A percentile compares a stretch with the other conserved stretches of the same genome.
phyloP scores from a whole-genome alignment of 2,797 vertebrate species.

The Pachyuromys duprasi region DNA sequence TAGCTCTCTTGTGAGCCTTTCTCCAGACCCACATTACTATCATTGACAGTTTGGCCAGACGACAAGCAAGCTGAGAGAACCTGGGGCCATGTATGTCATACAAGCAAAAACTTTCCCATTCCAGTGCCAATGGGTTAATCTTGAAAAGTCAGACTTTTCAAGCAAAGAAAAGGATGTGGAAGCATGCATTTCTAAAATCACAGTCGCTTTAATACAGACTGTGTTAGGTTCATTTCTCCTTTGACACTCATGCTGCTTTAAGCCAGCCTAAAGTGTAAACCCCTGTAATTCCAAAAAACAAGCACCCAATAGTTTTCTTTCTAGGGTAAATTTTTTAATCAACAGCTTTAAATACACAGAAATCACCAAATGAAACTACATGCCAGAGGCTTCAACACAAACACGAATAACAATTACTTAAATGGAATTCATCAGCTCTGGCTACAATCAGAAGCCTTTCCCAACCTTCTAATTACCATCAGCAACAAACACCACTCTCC shows the following conservation, averaged over 20 bases:
- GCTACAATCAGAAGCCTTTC: conserved; percentile 56
- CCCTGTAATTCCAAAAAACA: conserved; percentile 25
- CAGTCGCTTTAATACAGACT: background rate
- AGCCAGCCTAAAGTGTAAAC: background rate
- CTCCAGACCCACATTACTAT: background rate
- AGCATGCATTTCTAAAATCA: background rate
- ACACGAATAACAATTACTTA: conserved; percentile 48
- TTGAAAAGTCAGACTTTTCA: conserved; percentile 24
- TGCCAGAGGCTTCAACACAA: conserved; percentile 36
- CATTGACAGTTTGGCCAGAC: background rate
- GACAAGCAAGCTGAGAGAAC: background rate
- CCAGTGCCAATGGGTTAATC: background rate
- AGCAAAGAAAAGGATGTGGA: conserved; percentile 4
- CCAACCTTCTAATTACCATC: conserved; percentile 70
- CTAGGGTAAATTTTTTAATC: background rate
- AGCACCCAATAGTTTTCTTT: conserved; percentile 7
- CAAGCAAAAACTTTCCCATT: background rate
- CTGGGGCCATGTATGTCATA: background rate
- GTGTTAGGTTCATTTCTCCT: background rate
- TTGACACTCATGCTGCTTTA: background rate
- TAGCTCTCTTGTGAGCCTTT: background rate
- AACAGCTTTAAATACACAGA: conserved; percentile 33
- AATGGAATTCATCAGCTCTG: conserved; percentile 46
- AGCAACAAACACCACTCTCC: background rate
- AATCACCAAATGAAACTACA: conserved; percentile 20